Conservation (phyloP, 2,797 vertebrate genomes). For the Parambassis ranga region DNA sequence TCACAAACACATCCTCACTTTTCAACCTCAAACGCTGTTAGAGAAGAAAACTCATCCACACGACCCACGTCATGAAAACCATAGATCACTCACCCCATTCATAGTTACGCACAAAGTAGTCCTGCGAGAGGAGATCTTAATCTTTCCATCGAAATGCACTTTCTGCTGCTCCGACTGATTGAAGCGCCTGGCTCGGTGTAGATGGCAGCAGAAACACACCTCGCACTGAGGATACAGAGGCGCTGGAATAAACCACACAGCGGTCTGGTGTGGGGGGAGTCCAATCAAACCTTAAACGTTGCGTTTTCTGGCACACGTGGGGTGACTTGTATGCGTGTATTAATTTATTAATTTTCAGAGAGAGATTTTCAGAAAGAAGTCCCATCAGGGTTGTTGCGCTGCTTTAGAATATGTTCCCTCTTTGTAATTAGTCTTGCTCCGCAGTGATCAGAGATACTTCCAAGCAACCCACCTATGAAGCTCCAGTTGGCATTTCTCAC, state of each 20-base stretch:
- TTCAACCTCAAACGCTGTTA: background rate
- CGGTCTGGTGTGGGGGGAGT: conserved; percentile 22
- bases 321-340: background rate
- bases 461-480: background rate
- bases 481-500: background rate
- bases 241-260: conserved; percentile 66
- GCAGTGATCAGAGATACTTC: conserved; percentile 36
- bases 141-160: conserved; percentile 37
- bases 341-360: too few relatives aligned
- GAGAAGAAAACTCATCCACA: background rate
- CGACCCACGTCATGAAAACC: background rate
- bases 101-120: conserved; percentile 18
- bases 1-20: conserved; percentile 31
- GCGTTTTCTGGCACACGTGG: conserved; percentile 9
- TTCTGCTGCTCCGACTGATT: background rate
- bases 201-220: conserved; percentile 27
- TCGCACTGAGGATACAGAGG: conserved; percentile 41
- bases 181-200: conserved; percentile 27
- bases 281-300: background rate
- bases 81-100: conserved; percentile 64
- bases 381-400: too few relatives aligned
- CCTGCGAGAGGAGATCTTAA: conserved; percentile 3
- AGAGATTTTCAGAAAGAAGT: too few relatives aligned
- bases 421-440: conserved; percentile 23
- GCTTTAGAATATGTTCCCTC: conserved; percentile 5